A percentile compares a stretch with the other conserved stretches of the same genome.
phyloP scores from a whole-genome alignment of 1,140 invertebrate species.

The Cydia splendana region DNA sequence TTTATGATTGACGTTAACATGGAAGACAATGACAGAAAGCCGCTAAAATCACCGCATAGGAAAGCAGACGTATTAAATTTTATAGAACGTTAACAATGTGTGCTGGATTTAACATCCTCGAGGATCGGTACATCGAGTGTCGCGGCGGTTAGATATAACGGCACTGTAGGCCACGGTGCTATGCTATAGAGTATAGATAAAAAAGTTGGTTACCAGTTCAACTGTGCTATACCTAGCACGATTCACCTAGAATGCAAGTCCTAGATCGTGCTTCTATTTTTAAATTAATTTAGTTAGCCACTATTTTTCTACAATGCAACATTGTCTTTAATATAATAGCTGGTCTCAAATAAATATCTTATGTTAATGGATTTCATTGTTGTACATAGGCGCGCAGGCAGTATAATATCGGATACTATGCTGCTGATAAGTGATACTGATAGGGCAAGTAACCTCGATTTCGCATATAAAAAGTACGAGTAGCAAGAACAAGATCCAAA shows the following conservation, averaged over 20 bases:
- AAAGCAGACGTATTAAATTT: background rate
- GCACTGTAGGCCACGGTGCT: background rate
- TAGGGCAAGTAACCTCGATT: background rate
- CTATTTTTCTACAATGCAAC: no score
- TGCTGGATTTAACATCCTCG: conserved; percentile 9
- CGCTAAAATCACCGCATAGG: conserved; percentile 2
- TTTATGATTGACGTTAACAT: conserved; percentile 25
- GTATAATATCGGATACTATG: background rate
- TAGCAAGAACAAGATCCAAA: conserved; percentile 31
- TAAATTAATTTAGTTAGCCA: background rate
- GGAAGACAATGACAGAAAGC: conserved; percentile 29
- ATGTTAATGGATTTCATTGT: no score
- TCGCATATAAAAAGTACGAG: background rate
- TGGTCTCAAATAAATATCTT: no score
- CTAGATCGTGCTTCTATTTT: conserved; percentile 26
- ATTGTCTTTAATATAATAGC: no score
- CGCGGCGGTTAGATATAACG: conserved; percentile 19
- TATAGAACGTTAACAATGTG: conserved; percentile 19
- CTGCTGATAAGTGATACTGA: background rate
- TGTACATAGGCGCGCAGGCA: no score
- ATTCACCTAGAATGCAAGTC: conserved; percentile 25
- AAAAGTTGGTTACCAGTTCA: conserved; percentile 28
- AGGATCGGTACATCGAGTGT: conserved; percentile 10
- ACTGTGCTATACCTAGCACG: background rate
- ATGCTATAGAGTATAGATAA: conserved; percentile 15